phyloP scores from a whole-genome alignment of 2,888 invertebrate species.

The Lepeophtheirus nordmannii region DNA sequence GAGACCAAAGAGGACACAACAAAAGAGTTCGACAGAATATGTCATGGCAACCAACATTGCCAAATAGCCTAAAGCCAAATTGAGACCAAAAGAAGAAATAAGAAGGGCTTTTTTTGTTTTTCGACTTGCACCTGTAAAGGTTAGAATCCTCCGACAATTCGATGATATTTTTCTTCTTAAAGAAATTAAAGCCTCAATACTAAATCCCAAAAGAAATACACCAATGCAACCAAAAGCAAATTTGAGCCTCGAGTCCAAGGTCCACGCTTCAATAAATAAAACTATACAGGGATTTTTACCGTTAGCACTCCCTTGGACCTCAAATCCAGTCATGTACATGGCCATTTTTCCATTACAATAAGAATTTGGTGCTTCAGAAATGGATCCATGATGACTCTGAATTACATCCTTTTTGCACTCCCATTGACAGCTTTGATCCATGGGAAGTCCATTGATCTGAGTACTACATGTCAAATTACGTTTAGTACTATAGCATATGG shows the following conservation, averaged over 20 bases:
- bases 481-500: not conserved
- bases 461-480: constrained; percentile 3
- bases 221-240: constrained; percentile 22
- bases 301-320: not conserved
- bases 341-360: constrained; percentile 13
- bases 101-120: not conserved
- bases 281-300: constrained; percentile 6
- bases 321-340: constrained; percentile 24
- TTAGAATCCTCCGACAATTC: not conserved
- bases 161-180: not conserved
- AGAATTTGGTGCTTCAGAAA: not conserved
- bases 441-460: not conserved
- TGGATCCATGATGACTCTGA: not conserved
- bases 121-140: not conserved
- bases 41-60: constrained; percentile 25
- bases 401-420: not conserved
- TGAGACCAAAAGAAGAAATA: constrained; percentile 17
- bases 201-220: constrained; percentile 18
- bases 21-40: constrained; percentile 22
- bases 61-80: constrained; percentile 17
- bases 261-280: constrained; percentile 22
- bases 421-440: constrained; percentile 12
- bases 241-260: constrained; percentile 12
- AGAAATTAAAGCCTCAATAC: constrained; percentile 2
- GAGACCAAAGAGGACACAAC: constrained; percentile 19